Base-by-base conservation (phyloP, 2,888 invertebrate species). In the Cantharis flavilabris region DNA sequence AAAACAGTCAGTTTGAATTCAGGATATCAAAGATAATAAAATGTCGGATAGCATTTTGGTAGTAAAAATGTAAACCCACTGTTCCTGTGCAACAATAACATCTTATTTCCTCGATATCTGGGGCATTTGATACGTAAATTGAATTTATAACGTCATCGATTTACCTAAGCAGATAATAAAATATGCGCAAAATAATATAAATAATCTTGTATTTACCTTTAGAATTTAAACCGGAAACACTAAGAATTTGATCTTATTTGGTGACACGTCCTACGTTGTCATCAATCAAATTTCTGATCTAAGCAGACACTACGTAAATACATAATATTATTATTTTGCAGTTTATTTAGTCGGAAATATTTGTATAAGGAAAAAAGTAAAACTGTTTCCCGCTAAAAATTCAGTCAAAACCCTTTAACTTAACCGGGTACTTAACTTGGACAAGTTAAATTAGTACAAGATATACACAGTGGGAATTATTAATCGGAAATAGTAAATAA, bases 401-500 rank as follows among this genome's bases (percentile, higher is more conserved):
- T 26, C 9, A 9, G 26, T 26, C 26, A 26, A 30, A 4, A 2
- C 9, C 26, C 26, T 7, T 9, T 26, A 26, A 26, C 26, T 26
- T 30, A n/a, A 33, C 33, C 33, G 13, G 13, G n/a, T 5, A 49
- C 49, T 49, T 49, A 49, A 49, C 49, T 49, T n/a, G 1, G 49
- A 49, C n/a, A n/a, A n/a, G n/a, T 49, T 49, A 49, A 49, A 49
- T 49, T 49, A 49, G 49, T 49, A 49, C n/a, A n/a, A n/a, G 49
- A 49, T 5, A 49, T 49, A 49, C 49, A 9, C 49, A 49, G 20
- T 67, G 65, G 65, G 65, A 67, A 67, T 26, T 67, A 26, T 67
- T 65, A 71, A 33, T 75, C 62, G 28, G 71, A 75, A 71, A 75
- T 71, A 49, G 49, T 49, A 70, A 69, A 67, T 65, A 71, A 69